phyloP scores from a whole-genome alignment of 2,888 invertebrate genomes.

The Thereva unica region DNA sequence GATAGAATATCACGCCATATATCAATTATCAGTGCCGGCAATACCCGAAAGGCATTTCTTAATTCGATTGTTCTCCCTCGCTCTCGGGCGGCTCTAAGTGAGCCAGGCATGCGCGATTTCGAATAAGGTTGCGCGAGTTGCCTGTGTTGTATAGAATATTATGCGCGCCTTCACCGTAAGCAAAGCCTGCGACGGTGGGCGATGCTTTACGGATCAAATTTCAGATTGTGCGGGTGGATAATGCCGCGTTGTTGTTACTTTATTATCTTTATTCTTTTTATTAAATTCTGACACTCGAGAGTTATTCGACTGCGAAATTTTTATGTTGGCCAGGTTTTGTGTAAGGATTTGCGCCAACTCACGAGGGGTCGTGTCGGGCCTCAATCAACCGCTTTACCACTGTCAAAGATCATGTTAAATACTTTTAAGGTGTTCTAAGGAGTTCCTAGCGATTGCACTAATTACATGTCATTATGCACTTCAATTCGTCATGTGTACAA shows the following conservation, averaged over 20 bases:
- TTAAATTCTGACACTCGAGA: not conserved
- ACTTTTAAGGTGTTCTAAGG: no score
- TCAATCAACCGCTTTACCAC: no score
- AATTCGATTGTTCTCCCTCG: conserved; percentile 36
- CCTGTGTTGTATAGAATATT: not conserved
- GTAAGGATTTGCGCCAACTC: no score
- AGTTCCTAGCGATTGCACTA: no score
- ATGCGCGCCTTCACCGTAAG: conserved; percentile 2
- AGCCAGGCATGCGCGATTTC: conserved; percentile 11
- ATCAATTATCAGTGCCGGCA: conserved; percentile 36
- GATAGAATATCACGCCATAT: conserved; percentile 25
- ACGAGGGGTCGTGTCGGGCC: no score
- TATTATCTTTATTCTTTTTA: conserved; percentile 12
- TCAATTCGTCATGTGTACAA: no score
- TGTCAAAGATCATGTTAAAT: no score
- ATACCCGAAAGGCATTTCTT: conserved; percentile 35
- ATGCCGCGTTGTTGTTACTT: conserved; percentile 13
- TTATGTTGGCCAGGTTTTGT: no score
- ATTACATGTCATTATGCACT: no score
- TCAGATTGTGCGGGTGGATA: conserved; percentile 29
- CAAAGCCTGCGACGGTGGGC: not conserved
- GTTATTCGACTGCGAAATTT: no score
- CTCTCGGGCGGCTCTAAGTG: not conserved
- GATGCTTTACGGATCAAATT: conserved; percentile 10
- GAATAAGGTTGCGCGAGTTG: conserved; percentile 9